Evolutionary conservation across 2,888 invertebrate genomes (phyloP).

Genomic region (Idaea dimidiata): DNA sequence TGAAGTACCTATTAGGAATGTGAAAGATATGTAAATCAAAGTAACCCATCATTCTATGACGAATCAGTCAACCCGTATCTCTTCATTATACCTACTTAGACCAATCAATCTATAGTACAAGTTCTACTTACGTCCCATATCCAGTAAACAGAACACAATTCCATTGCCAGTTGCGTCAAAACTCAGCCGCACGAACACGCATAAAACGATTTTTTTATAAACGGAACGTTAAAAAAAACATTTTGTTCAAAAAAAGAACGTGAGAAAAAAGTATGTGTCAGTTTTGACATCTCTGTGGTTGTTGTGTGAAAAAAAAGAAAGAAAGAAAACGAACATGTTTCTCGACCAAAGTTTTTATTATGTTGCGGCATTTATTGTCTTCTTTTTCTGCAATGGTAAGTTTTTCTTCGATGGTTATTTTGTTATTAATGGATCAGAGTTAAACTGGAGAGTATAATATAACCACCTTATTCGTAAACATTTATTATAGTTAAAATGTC

Average conservation of each 20-base stretch:
- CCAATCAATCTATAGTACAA: constrained; percentile 4
- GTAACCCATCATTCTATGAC: not conserved
- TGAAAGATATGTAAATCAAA: constrained; percentile 12
- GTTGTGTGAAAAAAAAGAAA: constrained; percentile 32
- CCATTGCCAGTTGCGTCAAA: constrained; percentile 48
- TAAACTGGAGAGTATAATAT: not conserved
- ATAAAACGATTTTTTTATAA: constrained; percentile 46
- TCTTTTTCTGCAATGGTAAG: constrained; percentile 40
- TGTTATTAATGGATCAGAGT: not conserved
- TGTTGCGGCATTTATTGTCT: constrained; percentile 32
- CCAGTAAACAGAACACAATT: constrained; percentile 44
- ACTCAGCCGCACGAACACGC: constrained; percentile 45
- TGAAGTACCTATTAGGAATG: no score
- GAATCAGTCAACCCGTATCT: constrained; percentile 1
- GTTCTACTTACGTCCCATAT: constrained; percentile 40
- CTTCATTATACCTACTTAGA: constrained; percentile 16
- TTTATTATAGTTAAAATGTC: not conserved
- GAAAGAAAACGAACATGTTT: constrained; percentile 20
- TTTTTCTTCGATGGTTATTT: constrained; percentile 21
- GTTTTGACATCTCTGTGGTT: constrained; percentile 38
- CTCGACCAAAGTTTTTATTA: constrained; percentile 25
- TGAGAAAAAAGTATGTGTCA: constrained; percentile 54
- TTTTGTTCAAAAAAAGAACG: constrained; percentile 42
- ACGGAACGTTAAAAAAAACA: constrained; percentile 30
- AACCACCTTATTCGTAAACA: no score